A percentile compares a stretch with the other conserved stretches of the same genome.
These are phyloP conservation scores for Heliconius hortense DNA, from an alignment of 2,888 invertebrate genomes.

Conservation along the genomic window DNA sequence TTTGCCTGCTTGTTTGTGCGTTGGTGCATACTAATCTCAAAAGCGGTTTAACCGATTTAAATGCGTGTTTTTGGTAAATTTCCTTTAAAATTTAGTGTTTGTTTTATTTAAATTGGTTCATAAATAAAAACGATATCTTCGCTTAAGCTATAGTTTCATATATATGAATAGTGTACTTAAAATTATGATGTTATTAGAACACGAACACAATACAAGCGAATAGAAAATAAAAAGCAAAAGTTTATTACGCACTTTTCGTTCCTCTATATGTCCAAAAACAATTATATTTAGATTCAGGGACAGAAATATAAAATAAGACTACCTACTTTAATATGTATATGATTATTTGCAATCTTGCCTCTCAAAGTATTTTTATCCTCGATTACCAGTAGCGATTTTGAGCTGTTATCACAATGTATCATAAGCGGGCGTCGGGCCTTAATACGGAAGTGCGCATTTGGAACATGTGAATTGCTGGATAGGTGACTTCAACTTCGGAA, in stretches of 20 bases:
- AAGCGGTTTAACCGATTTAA: no score
- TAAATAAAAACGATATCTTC: no score
- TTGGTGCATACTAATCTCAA: no score
- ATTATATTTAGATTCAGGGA: not conserved
- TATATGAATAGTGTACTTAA: no score
- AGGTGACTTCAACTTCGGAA: constrained; percentile 56
- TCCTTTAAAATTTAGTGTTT: no score
- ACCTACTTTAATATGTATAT: not conserved
- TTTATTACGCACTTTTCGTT: not conserved
- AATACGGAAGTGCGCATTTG: constrained; percentile 69
- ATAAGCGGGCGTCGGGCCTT: constrained; percentile 45
- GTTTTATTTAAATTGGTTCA: no score
- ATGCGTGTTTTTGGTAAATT: no score
- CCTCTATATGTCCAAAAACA: not conserved
- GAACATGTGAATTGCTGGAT: constrained; percentile 61
- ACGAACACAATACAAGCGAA: no score
- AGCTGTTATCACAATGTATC: constrained; percentile 34
- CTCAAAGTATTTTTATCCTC: constrained; percentile 33
- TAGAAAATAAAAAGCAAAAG: not conserved
- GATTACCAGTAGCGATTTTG: constrained; percentile 37
- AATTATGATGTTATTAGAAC: no score
- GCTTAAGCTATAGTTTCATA: no score
- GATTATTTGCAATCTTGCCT: constrained; percentile 3
- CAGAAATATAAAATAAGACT: not conserved
- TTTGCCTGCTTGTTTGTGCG: no score